Conservation (phyloP, 2,113 vertebrate species). For the Heterochromis multidens region DNA sequence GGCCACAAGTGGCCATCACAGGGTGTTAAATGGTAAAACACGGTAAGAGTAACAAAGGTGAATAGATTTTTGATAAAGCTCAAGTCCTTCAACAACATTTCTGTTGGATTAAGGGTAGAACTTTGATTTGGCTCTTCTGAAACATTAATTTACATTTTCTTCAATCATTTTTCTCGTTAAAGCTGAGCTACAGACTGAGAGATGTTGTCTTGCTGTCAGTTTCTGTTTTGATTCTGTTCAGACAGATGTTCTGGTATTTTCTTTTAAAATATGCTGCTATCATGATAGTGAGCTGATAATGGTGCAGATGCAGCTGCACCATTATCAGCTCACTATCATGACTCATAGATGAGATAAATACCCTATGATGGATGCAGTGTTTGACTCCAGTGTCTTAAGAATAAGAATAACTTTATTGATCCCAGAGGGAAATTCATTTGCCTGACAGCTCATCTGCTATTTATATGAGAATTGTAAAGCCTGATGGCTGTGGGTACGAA, state of each 20-base stretch:
- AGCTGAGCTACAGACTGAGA: not conserved
- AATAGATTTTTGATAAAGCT: not conserved
- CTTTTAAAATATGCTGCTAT: not conserved
- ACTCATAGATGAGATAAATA: rapidly evolving
- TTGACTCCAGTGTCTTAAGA: no score
- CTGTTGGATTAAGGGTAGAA: no score
- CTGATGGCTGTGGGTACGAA: no score
- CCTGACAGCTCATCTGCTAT: no score
- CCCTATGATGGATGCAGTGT: no score
- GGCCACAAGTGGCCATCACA: no score
- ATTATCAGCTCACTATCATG: not conserved
- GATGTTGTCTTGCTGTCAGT: not conserved
- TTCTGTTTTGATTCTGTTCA: not conserved
- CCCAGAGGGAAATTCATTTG: no score
- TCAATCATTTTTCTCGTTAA: not conserved
- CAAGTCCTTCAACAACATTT: no score
- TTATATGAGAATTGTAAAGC: no score
- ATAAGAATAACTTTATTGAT: no score
- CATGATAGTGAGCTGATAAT: not conserved
- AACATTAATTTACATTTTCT: not conserved
- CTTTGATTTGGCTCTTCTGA: not conserved
- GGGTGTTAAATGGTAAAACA: not conserved
- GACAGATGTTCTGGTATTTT: not conserved
- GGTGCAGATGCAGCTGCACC: not conserved
- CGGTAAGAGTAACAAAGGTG: not conserved